Conservation (phyloP, 2,113 vertebrate genomes). For the Sebastes fasciatus region DNA sequence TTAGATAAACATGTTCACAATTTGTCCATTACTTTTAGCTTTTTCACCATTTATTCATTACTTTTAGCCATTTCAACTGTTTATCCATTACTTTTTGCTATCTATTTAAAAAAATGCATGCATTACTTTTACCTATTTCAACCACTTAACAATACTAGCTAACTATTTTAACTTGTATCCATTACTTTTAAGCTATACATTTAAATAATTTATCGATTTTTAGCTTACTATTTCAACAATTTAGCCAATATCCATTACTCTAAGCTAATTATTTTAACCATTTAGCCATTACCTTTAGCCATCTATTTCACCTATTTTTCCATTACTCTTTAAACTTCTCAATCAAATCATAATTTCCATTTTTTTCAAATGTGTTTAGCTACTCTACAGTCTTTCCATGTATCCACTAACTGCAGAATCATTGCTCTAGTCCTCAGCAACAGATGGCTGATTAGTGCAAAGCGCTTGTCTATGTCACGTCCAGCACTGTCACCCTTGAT, state of each 20-base stretch:
- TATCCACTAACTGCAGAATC: background rate
- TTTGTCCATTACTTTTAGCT: background rate
- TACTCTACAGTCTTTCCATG: background rate
- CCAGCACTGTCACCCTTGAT: conserved; percentile 20
- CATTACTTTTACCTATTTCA: background rate
- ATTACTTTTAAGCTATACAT: background rate
- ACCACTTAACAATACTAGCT: background rate
- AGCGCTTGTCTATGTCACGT: conserved; percentile 21
- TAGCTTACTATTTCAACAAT: background rate
- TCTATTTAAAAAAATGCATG: background rate
- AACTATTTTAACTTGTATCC: background rate
- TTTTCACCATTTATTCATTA: background rate
- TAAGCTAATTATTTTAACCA: background rate
- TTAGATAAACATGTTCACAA: background rate
- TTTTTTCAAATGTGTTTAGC: background rate
- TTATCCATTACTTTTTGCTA: background rate
- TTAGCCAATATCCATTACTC: background rate
- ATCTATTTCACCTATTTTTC: background rate
- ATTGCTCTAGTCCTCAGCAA: background rate
- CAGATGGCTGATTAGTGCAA: conserved; percentile 19
- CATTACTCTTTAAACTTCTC: background rate
- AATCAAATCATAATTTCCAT: background rate
- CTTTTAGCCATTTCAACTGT: too few relatives aligned
- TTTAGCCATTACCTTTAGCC: background rate
- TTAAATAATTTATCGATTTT: background rate